A percentile compares a stretch with the other conserved stretches of the same genome.
Conservation (phyloP, 2,797 vertebrate genomes). For the Liparis tanakae region DNA sequence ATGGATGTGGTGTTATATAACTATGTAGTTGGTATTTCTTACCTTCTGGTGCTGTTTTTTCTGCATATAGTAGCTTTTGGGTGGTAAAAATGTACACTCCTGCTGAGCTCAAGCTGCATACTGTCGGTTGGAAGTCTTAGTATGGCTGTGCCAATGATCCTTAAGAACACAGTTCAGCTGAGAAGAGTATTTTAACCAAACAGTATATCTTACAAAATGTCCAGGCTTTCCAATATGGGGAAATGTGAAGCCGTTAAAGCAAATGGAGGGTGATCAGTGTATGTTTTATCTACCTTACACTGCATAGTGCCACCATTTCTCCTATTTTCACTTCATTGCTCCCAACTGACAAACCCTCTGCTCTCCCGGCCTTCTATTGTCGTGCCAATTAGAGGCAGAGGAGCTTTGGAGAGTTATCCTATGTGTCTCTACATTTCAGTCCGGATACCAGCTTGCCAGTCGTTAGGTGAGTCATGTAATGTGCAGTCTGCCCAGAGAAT, state of each 20-base stretch:
- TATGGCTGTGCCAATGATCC: conserved; percentile 31
- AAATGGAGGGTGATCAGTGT: conserved; percentile 65
- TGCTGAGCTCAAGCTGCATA: conserved; percentile 18
- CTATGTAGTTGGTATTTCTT: conserved; percentile 17
- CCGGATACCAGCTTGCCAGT: conserved; percentile 52
- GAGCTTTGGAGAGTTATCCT: conserved; percentile 53
- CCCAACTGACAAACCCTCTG: conserved; percentile 68
- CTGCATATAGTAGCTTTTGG: background rate
- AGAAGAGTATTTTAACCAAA: conserved; percentile 33
- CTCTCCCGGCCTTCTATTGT: conserved; percentile 60
- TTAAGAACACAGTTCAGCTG: conserved; percentile 11
- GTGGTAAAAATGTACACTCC: conserved; percentile 13
- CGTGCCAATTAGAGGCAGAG: conserved; percentile 69
- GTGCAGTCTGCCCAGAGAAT: conserved; percentile 38
- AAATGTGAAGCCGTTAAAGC: conserved; percentile 52
- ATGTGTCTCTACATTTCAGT: conserved; percentile 44
- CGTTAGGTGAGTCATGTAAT: conserved; percentile 49
- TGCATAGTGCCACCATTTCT: conserved; percentile 63
- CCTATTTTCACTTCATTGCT: conserved; percentile 73
- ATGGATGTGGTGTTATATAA: conserved; percentile 29
- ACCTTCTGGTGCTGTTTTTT: conserved; percentile 28
- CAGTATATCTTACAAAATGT: conserved; percentile 34
- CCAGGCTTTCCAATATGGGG: conserved; percentile 20
- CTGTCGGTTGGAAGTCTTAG: conserved; percentile 22
- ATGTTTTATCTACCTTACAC: conserved; percentile 42